A percentile compares a stretch with the other conserved stretches of the same genome.
These are phyloP conservation scores for Oasisia sp. DNA, from an alignment of 2,888 invertebrate genomes.

Conservation along the genomic window DNA sequence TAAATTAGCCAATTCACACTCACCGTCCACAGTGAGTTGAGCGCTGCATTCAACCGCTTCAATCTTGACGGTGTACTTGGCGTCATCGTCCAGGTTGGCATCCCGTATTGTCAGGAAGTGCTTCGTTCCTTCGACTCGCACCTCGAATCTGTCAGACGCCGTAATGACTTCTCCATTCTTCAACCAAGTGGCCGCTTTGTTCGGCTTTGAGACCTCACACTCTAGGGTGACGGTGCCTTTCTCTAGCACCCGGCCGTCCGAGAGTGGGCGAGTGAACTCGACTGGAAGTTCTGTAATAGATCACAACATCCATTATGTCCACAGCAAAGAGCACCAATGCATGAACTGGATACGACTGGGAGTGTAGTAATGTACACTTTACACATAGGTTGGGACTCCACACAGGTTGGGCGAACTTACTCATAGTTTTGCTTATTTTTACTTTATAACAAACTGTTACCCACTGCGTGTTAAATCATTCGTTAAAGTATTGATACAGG, in stretches of 20 bases:
- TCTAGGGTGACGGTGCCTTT: slow-evolving; percentile 68
- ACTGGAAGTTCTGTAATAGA: slow-evolving; percentile 55
- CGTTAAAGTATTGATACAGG: neutral
- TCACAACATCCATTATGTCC: neutral
- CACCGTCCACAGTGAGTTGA: slow-evolving; percentile 42
- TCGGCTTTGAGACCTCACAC: slow-evolving; percentile 70
- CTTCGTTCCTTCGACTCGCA: slow-evolving; percentile 49
- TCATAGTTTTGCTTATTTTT: no score
- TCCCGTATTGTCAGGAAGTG: slow-evolving; percentile 81
- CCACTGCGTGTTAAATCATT: neutral
- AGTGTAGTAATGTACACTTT: no score
- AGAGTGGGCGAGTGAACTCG: slow-evolving; percentile 55
- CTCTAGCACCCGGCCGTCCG: slow-evolving; percentile 55
- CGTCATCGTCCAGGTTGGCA: slow-evolving; percentile 81
- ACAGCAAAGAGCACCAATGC: neutral
- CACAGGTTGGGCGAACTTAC: no score
- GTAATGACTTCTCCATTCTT: slow-evolving; percentile 51
- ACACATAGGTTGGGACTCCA: no score
- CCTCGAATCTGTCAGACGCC: slow-evolving; percentile 28
- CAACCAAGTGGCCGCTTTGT: slow-evolving; percentile 62
- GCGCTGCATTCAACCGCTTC: slow-evolving; percentile 38
- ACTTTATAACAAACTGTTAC: no score
- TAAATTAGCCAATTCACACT: neutral
- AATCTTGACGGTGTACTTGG: slow-evolving; percentile 80
- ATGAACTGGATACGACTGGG: neutral